phyloP scores from a whole-genome alignment of 2,888 invertebrate genomes.

The Spatulosminthurus flaviceps region DNA sequence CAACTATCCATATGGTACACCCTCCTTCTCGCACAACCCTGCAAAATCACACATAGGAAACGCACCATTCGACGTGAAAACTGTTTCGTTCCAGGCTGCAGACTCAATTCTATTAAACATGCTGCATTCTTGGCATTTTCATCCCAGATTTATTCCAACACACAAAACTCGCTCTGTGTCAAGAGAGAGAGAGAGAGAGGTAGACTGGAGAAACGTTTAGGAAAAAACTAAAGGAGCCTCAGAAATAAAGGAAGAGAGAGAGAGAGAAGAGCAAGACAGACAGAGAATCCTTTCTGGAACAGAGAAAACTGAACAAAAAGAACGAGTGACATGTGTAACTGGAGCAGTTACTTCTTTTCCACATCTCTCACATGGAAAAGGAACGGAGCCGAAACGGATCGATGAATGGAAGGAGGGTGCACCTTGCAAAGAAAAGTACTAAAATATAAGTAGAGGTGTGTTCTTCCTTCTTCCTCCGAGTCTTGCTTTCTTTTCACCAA shows the following conservation, averaged over 20 bases:
- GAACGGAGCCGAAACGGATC: slow-evolving; percentile 15
- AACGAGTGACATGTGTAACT: slow-evolving; percentile 1
- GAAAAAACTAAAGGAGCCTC: background rate
- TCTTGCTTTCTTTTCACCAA: slow-evolving; percentile 9
- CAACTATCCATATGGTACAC: background rate
- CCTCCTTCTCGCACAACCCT: background rate
- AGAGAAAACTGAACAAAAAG: slow-evolving; percentile 9
- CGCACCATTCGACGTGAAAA: slow-evolving; percentile 1
- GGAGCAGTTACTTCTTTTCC: background rate
- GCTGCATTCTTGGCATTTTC: slow-evolving; percentile 39
- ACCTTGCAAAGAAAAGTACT: background rate
- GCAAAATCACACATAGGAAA: background rate
- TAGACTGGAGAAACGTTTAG: slow-evolving; percentile 22
- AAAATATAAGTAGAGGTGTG: background rate
- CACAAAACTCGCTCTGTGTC: slow-evolving; percentile 28
- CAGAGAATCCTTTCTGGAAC: background rate
- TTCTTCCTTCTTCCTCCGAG: background rate
- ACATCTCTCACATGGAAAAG: background rate
- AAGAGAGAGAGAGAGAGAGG: slow-evolving; percentile 18
- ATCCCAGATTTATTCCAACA: slow-evolving; percentile 39
- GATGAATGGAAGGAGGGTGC: slow-evolving; percentile 3
- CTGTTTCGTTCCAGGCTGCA: slow-evolving; percentile 15
- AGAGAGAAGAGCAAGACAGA: background rate
- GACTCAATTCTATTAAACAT: slow-evolving; percentile 34
- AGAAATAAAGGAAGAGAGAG: background rate